Evolutionary conservation across 2,797 vertebrate genomes (phyloP).

Genomic region (Halcyon smyrnensis): DNA sequence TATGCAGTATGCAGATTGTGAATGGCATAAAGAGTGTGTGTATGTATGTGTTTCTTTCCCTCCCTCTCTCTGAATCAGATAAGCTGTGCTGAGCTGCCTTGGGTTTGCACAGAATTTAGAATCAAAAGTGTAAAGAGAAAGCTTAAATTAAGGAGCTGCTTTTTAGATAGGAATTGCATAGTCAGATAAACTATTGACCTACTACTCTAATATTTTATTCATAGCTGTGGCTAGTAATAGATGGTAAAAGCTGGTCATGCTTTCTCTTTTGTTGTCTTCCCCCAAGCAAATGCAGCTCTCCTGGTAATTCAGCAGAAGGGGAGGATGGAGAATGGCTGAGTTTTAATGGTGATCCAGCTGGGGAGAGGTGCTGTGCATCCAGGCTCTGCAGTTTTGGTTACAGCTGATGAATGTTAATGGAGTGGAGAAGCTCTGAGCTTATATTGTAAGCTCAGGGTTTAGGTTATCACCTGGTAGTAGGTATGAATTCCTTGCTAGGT

Average conservation of each 20-base stretch:
- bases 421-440: not conserved
- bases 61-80: not conserved
- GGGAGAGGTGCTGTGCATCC: not conserved
- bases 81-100: not conserved
- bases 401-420: not conserved
- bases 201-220: not conserved
- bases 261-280: not conserved
- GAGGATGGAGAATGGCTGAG: not conserved
- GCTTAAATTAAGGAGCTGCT: not conserved
- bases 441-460: not conserved
- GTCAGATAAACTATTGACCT: not conserved
- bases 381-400: not conserved
- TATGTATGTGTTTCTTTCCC: not conserved
- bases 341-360: not conserved
- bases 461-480: not conserved
- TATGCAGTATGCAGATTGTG: conserved; percentile 15
- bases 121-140: not conserved
- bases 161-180: not conserved
- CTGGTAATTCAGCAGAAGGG: not conserved
- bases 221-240: not conserved
- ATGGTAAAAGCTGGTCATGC: not conserved
- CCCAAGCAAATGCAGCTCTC: not conserved
- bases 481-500: not conserved
- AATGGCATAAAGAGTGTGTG: not conserved
- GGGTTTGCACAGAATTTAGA: not conserved